phyloP scores from a whole-genome alignment of 1,140 invertebrate genomes.

The Zophobas morio region DNA sequence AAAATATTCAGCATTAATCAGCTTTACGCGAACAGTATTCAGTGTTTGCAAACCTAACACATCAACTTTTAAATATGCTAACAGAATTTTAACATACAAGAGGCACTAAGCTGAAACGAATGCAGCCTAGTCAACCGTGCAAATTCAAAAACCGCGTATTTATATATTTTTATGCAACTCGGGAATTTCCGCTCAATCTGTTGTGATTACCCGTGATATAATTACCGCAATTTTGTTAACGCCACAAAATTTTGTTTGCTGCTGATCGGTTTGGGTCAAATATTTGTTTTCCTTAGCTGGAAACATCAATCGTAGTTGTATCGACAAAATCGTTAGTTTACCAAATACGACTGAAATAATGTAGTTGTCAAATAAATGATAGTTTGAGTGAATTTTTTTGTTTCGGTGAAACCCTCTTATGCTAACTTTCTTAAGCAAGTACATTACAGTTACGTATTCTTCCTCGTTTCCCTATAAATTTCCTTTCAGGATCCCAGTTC shows the following conservation, averaged over 20 bases:
- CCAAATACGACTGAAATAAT: too few relatives aligned
- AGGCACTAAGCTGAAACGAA: too few relatives aligned
- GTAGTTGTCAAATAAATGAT: too few relatives aligned
- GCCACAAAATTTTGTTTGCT: slow-evolving; percentile 4
- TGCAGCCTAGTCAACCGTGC: too few relatives aligned
- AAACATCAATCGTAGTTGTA: too few relatives aligned
- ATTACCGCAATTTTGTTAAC: not conserved
- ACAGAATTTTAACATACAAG: not conserved
- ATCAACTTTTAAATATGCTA: not conserved
- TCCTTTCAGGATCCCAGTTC: slow-evolving; percentile 2
- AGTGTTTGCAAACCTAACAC: not conserved
- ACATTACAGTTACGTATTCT: slow-evolving; percentile 7
- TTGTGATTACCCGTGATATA: not conserved
- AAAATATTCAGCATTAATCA: slow-evolving; percentile 17
- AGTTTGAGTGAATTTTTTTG: too few relatives aligned
- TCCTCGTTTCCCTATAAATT: slow-evolving; percentile 16
- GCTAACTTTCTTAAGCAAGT: not conserved
- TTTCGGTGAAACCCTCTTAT: not conserved
- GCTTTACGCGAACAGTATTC: not conserved
- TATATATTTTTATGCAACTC: too few relatives aligned
- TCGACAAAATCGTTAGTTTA: too few relatives aligned
- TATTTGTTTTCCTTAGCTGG: not conserved
- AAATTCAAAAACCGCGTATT: too few relatives aligned
- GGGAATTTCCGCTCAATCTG: too few relatives aligned
- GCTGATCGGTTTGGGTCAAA: not conserved